A percentile compares a stretch with the other conserved stretches of the same genome.
Evolutionary conservation across 1,140 invertebrate genomes (phyloP).

Genomic region (Zaprionus capensis): DNA sequence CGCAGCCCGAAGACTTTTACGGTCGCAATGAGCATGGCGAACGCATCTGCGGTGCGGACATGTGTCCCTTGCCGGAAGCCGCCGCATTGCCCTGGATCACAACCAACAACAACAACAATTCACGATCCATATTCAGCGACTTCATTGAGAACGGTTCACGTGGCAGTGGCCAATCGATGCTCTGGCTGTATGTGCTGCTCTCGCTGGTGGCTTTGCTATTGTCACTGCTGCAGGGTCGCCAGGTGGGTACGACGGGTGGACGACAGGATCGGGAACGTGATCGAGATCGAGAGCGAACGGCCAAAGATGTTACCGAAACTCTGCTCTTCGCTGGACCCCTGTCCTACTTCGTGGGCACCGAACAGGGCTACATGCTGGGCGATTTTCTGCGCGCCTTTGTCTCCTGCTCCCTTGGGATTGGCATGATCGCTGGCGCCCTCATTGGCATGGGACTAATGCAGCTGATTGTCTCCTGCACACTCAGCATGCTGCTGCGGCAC

Average conservation of each 20-base stretch:
- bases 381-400: slow-evolving; percentile 87
- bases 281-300: slow-evolving; percentile 38
- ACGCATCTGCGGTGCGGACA: slow-evolving; percentile 85
- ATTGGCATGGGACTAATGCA: slow-evolving; percentile 88
- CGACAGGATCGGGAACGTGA: slow-evolving; percentile 48
- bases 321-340: slow-evolving; percentile 87
- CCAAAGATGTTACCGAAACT: slow-evolving; percentile 75
- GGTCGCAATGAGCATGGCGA: slow-evolving; percentile 84
- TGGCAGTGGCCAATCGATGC: slow-evolving; percentile 85
- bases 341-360: slow-evolving; percentile 88
- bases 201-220: slow-evolving; percentile 85
- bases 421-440: slow-evolving; percentile 87
- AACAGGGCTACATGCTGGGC: slow-evolving; percentile 88
- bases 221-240: slow-evolving; percentile 84
- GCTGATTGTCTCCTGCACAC: slow-evolving; percentile 87
- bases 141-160: slow-evolving; percentile 66
- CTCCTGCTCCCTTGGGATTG: slow-evolving; percentile 87
- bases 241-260: slow-evolving; percentile 58
- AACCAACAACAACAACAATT: slow-evolving; percentile 18
- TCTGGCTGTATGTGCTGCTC: slow-evolving; percentile 86
- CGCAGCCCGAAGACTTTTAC: slow-evolving; percentile 83
- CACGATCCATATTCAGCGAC: slow-evolving; percentile 57
- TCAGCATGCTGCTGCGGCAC: slow-evolving; percentile 88
- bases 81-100: slow-evolving; percentile 5
- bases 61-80: slow-evolving; percentile 84